phyloP scores from a whole-genome alignment of 2,888 invertebrate genomes.

The Eudasyphora cyanicolor region DNA sequence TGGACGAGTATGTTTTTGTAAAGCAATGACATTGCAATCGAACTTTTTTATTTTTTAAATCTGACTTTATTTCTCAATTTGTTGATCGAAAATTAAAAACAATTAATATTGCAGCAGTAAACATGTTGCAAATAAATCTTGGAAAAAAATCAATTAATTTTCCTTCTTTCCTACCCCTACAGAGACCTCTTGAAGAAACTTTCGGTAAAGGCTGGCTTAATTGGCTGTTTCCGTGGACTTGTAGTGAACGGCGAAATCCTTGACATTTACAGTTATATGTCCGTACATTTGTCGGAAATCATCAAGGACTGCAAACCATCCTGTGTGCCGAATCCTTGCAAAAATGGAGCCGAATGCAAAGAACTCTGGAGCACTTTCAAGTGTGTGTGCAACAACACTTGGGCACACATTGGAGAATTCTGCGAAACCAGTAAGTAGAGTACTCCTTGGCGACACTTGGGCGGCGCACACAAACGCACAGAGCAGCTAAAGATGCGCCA shows the following conservation, averaged over 20 bases:
- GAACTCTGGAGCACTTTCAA: slow-evolving; percentile 96
- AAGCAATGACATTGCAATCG: too few relatives aligned
- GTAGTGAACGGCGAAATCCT: slow-evolving; percentile 95
- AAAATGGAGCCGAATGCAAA: slow-evolving; percentile 93
- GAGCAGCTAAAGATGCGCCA: not conserved
- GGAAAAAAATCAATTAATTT: too few relatives aligned
- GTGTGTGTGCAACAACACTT: slow-evolving; percentile 94
- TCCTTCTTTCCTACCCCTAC: slow-evolving; percentile 53
- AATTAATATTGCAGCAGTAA: too few relatives aligned
- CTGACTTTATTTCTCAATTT: too few relatives aligned
- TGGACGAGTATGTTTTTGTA: too few relatives aligned
- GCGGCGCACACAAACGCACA: not conserved
- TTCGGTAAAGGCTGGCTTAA: slow-evolving; percentile 92
- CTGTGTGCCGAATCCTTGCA: slow-evolving; percentile 96
- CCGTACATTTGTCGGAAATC: slow-evolving; percentile 93
- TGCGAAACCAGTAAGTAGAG: slow-evolving; percentile 92
- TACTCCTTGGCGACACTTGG: not conserved
- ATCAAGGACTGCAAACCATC: slow-evolving; percentile 96
- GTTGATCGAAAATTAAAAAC: too few relatives aligned
- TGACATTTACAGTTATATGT: slow-evolving; percentile 95
- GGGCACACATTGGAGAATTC: slow-evolving; percentile 94
- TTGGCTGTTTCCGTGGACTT: slow-evolving; percentile 95
- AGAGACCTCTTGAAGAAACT: slow-evolving; percentile 91
- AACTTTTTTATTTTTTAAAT: too few relatives aligned
- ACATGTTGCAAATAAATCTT: too few relatives aligned